Conservation (phyloP, 2,113 vertebrate species). For the Cyanoliseus patagonus region DNA sequence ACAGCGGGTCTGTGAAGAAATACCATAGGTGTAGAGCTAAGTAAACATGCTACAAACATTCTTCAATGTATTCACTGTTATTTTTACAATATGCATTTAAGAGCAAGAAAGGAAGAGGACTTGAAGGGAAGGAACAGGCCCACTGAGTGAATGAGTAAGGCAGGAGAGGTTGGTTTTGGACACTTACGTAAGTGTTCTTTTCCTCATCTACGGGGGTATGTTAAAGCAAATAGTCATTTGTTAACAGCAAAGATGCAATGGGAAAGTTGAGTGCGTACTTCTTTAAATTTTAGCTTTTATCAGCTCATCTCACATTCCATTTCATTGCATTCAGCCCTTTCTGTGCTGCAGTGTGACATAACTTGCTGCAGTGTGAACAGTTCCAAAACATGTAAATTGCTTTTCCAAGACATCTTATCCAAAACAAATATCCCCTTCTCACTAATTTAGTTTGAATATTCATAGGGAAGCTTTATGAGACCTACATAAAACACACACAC, state of each 20-base stretch:
- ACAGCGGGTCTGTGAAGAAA: background rate
- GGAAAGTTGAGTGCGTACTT: conserved; percentile 4
- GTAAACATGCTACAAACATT: background rate
- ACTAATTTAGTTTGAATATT: conserved; percentile 30
- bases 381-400: conserved; percentile 22
- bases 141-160: background rate
- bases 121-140: background rate
- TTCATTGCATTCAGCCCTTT: background rate
- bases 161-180: background rate
- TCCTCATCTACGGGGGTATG: background rate
- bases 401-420: conserved; percentile 9
- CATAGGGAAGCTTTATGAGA: conserved; percentile 36
- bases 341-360: conserved; percentile 10
- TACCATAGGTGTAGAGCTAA: background rate
- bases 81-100: background rate
- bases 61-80: fast-evolving
- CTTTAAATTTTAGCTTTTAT: conserved; percentile 19
- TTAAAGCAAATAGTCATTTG: background rate
- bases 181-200: background rate
- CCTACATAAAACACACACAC: background rate
- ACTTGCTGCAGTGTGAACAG: background rate
- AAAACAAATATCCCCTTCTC: conserved; percentile 48
- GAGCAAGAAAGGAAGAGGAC: background rate
- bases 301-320: conserved; percentile 26
- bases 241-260: background rate